These are phyloP conservation scores for Gobionotothen gibberifrons DNA, from an alignment of 2,797 vertebrate species.

Conservation along the genomic window DNA sequence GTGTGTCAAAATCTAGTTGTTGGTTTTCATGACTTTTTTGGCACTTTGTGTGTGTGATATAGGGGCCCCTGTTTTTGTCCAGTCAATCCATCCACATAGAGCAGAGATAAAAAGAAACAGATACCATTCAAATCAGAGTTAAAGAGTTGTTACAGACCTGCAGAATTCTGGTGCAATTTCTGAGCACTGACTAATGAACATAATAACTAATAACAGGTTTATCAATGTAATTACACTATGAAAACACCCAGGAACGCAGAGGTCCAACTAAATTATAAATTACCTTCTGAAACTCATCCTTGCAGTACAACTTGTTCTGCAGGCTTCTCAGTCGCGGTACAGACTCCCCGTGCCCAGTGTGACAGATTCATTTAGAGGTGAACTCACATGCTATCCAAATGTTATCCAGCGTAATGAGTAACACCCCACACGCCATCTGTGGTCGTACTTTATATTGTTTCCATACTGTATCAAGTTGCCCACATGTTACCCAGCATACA, in stretches of 20 bases:
- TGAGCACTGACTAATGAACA: conserved; percentile 10
- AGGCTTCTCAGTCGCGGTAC: conserved; percentile 1
- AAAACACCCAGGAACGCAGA: conserved; percentile 6
- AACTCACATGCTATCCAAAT: conserved; percentile 73
- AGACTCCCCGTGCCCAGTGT: conserved; percentile 6
- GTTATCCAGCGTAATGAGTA: conserved; percentile 62
- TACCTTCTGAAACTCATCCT: neutral
- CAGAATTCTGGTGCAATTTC: conserved; percentile 7
- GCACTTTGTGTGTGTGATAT: too few species aligned
- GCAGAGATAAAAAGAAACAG: neutral
- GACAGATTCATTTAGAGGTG: conserved; percentile 56
- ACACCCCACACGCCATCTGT: conserved; percentile 40
- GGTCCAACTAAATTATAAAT: conserved; percentile 3
- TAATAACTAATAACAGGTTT: conserved; percentile 9
- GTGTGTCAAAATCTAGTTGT: too few species aligned
- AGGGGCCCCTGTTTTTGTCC: neutral
- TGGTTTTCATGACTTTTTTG: too few species aligned
- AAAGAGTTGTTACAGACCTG: conserved; percentile 11
- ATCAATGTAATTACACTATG: neutral
- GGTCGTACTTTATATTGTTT: conserved; percentile 67
- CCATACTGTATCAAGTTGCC: conserved; percentile 68
- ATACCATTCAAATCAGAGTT: neutral
- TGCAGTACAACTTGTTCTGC: neutral
- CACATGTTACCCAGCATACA: conserved; percentile 67
- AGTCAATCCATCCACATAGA: neutral